Evolutionary conservation across 2,888 invertebrate genomes (phyloP), one percentile per base, ranked within the genome.

Genomic region (Atethmia centrago): DNA sequence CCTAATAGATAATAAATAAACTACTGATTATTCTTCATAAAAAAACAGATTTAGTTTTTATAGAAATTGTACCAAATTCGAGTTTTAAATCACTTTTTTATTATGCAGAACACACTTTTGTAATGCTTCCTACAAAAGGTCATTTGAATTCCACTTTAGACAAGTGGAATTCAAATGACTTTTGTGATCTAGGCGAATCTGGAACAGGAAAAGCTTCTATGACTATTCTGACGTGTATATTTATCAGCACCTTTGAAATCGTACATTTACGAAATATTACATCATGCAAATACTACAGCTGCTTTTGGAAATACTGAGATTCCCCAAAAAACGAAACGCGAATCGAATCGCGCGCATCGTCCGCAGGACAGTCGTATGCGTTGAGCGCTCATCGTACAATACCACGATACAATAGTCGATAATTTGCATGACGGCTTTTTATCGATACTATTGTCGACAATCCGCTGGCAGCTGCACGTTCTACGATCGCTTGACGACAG

Each of bases 401-500:
- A 89, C 91, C 84, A 86, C 90, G 89, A 88, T 90, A 95, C 94
- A 94, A 96, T 94, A 92, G 89, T 90, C 89, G 88, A 94, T 96
- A 95, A 96, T 96, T 96, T 95, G 96, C 95, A 95, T 96, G 96
- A 96, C 96, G 95, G 86, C 90, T 95, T 95, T 96, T 95, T 96
- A 95, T 94, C 92, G 91, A 90, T 89, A 92, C 90, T 87, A 91
- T 94, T 94, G 94, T 93, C 92, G 92, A 90, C 89, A 89, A 88
- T 90, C 86, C 80, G 68, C 88, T 86, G 82, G 90, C 96, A 96
- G 95, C 95, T 96, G 96, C 93, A 83, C 70, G 74, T 72, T 74
- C 69, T 69, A 74, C 74, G 49, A 68, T 55, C 64, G 65, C 36
- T 74, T 80, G 73, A 71, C 67, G 59, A 77, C 49, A 45, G 55